Base-by-base conservation (phyloP, 2,113 vertebrate genomes). In the Myotis lucifugus region DNA sequence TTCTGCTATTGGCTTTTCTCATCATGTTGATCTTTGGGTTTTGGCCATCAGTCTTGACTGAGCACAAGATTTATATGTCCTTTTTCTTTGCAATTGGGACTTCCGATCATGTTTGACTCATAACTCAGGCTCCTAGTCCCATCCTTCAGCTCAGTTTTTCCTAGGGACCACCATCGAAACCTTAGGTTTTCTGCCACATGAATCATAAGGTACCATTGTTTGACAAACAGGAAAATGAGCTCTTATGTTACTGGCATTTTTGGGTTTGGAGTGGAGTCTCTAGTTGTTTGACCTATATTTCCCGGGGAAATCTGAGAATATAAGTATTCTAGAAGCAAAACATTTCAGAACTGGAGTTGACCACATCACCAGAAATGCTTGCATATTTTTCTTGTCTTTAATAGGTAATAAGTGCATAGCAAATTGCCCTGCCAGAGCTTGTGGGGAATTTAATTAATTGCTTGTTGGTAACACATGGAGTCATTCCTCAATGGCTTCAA, bases 231-330 rank as follows among this genome's bases (percentile, higher is more conserved):
- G 61, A 95, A 85, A 90, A 78, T 79, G 1, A 76, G 8, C 13
- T 87, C 5, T 95, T 12, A 66, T 42, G 48, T 88, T 81, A 73
- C 52, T 61, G 76, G 77, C 72, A 82, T 70, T 95, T 94, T 91
- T 25, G 37, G 54, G 87, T 82, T 23, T n/a, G 13, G 25, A 76
- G 42, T 76, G 3, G 48, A 82, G 40, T 74, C 66, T 72, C 70
- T 90, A 37, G 40, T 78, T 94, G 67, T 83, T 95, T 95, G 61
- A 74, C 18, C 69, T 37, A 18, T 52, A 95, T 88, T 88, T 91
- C 32, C 21, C 23, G 6, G 29, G 34, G 73, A 94, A 92, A 88
- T 76, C 32, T 74, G 88, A 95, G 90, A 83, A 32, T 42, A 21
- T 85, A 61, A 76, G 83, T 10, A 85, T 91, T 85, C 37, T 91